Evolutionary conservation across 2,113 vertebrate genomes (phyloP).

Genomic region (Anser brachyrhynchus): DNA sequence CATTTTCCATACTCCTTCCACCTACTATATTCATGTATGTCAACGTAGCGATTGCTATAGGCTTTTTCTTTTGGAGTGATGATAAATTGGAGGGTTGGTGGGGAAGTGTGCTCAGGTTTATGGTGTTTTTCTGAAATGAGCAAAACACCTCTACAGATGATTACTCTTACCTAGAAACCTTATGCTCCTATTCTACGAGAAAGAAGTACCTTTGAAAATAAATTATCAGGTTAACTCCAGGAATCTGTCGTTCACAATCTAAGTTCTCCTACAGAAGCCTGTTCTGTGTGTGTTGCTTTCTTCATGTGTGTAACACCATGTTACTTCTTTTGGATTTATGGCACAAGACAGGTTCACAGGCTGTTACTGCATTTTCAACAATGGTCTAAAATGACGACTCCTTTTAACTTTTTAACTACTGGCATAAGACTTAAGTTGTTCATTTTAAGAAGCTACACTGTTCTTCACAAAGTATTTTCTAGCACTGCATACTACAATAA

Average conservation of each 20-base stretch:
- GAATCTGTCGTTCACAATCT: background rate
- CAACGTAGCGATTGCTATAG: background rate
- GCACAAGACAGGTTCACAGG: background rate
- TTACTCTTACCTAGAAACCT: background rate
- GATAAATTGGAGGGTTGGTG: background rate
- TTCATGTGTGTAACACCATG: background rate
- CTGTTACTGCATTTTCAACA: background rate
- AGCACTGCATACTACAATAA: background rate
- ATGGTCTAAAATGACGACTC: background rate
- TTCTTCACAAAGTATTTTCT: background rate
- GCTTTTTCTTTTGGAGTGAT: background rate
- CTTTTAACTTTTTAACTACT: background rate
- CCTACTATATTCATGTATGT: background rate
- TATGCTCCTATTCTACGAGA: background rate
- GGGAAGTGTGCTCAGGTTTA: background rate
- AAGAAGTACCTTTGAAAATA: background rate
- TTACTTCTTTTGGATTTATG: background rate
- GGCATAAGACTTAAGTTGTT: background rate
- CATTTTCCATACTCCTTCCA: background rate
- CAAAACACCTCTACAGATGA: background rate
- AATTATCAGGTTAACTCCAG: background rate
- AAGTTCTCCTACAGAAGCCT: background rate
- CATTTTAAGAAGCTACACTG: background rate
- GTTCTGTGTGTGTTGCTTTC: background rate
- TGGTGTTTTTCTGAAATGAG: background rate